A percentile compares a stretch with the other conserved stretches of the same genome.
These are phyloP conservation scores for Leucopsar rothschildi DNA, from an alignment of 2,113 vertebrate genomes.

Conservation along the genomic window DNA sequence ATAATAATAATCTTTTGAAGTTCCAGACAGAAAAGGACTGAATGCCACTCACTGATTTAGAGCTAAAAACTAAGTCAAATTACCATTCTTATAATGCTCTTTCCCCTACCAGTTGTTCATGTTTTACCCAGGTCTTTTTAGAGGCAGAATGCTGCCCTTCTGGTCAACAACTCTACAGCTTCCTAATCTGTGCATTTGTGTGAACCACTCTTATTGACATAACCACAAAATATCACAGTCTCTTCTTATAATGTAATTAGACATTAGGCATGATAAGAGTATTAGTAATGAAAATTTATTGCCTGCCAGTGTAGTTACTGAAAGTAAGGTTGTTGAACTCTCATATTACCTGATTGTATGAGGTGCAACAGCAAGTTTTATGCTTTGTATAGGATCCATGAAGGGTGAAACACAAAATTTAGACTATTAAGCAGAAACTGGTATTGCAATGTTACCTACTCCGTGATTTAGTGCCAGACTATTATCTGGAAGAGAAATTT, in stretches of 20 bases:
- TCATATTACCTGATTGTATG: not conserved
- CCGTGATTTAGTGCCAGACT: not conserved
- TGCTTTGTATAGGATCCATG: not conserved
- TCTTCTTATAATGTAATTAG: not conserved
- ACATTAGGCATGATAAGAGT: not conserved
- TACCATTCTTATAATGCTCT: not conserved
- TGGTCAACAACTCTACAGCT: not conserved
- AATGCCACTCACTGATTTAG: not conserved
- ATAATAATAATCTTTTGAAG: not conserved
- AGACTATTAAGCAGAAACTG: not conserved
- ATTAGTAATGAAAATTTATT: not conserved
- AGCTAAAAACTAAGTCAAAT: not conserved
- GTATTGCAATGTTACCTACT: accelerated
- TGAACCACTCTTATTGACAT: not conserved
- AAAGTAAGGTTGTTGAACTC: not conserved
- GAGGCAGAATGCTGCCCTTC: not conserved
- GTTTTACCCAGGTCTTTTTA: not conserved
- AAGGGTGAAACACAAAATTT: not conserved
- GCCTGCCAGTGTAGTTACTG: not conserved
- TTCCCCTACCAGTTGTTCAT: not conserved
- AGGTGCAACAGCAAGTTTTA: not conserved
- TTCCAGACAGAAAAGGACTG: not conserved
- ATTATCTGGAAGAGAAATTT: not conserved
- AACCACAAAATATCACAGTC: not conserved
- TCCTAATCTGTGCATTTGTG: not conserved